A percentile compares a stretch with the other conserved stretches of the same genome.
Conservation (phyloP, 2,113 vertebrate genomes). For the Tinamus guttatus region DNA sequence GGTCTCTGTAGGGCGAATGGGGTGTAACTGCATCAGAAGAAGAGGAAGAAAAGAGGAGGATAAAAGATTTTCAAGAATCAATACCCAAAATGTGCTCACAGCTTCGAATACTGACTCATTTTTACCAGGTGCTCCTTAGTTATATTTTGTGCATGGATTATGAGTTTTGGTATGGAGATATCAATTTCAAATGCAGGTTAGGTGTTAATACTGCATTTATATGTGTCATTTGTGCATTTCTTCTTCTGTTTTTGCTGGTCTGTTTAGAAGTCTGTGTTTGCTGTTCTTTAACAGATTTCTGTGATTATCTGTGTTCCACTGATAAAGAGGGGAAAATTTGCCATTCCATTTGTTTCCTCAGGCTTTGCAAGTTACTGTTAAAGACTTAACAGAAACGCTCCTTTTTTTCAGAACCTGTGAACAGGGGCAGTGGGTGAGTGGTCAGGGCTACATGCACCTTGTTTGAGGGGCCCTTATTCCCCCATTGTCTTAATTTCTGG, state of each 20-base stretch:
- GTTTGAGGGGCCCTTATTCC: not conserved
- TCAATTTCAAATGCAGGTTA: not conserved
- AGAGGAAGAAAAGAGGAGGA: slow-evolving; percentile 86
- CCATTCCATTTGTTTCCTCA: not conserved
- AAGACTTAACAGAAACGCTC: not conserved
- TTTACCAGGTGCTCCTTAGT: slow-evolving; percentile 89
- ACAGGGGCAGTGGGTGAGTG: not conserved
- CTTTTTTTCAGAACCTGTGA: not conserved
- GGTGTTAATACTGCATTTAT: fast-evolving
- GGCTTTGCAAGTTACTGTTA: not conserved
- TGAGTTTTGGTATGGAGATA: not conserved
- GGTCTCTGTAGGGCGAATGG: slow-evolving; percentile 88
- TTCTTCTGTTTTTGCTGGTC: not conserved
- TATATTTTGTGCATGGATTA: not conserved
- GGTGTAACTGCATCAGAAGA: slow-evolving; percentile 91
- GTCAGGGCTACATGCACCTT: not conserved
- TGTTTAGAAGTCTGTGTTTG: not conserved
- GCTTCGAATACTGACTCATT: slow-evolving; percentile 92
- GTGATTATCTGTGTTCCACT: not conserved
- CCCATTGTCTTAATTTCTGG: not conserved
- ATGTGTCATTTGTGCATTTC: not conserved
- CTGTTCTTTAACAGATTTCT: not conserved
- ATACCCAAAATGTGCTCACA: slow-evolving; percentile 96
- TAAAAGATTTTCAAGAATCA: slow-evolving; percentile 90
- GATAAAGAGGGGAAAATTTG: not conserved